These are phyloP conservation scores for Huso huso DNA, from an alignment of 2,797 vertebrate species.

Conservation along the genomic window DNA sequence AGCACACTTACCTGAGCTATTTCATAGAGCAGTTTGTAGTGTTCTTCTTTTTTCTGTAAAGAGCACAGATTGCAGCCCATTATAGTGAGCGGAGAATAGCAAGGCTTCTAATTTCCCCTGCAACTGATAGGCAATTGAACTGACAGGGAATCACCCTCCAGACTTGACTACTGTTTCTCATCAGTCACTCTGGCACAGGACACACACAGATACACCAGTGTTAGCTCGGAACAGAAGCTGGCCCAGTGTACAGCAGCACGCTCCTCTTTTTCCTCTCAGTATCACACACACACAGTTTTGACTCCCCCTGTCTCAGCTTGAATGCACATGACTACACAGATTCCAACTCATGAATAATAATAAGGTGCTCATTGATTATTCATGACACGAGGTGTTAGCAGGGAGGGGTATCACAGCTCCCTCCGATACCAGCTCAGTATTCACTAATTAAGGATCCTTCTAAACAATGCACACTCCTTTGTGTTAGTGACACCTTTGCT, in stretches of 20 bases:
- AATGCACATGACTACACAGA: conserved; percentile 80
- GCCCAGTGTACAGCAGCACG: conserved; percentile 47
- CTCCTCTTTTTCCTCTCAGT: conserved; percentile 58
- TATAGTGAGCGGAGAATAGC: conserved; percentile 69
- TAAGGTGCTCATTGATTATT: conserved; percentile 71
- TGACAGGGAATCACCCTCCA: conserved; percentile 86
- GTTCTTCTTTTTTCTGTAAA: conserved; percentile 97
- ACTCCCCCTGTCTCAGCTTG: conserved; percentile 65
- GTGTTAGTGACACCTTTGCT: conserved; percentile 61
- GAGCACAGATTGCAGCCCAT: conserved; percentile 99
- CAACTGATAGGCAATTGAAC: conserved; percentile 62
- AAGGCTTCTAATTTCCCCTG: conserved; percentile 55
- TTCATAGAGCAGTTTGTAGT: conserved; percentile 98
- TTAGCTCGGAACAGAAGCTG: conserved; percentile 48
- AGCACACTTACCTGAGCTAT: conserved; percentile 88
- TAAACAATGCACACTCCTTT: conserved; percentile 74
- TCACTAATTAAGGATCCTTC: conserved; percentile 73
- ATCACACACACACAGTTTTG: conserved; percentile 63
- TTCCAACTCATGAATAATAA: conserved; percentile 88
- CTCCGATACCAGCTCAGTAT: conserved; percentile 59
- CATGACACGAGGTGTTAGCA: conserved; percentile 68
- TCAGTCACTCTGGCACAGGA: conserved; percentile 80
- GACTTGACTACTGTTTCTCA: conserved; percentile 80
- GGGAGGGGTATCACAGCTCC: conserved; percentile 67
- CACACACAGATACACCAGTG: conserved; percentile 61